phyloP scores from a whole-genome alignment of 2,113 vertebrate genomes.

The Hippocampus mohnikei region DNA sequence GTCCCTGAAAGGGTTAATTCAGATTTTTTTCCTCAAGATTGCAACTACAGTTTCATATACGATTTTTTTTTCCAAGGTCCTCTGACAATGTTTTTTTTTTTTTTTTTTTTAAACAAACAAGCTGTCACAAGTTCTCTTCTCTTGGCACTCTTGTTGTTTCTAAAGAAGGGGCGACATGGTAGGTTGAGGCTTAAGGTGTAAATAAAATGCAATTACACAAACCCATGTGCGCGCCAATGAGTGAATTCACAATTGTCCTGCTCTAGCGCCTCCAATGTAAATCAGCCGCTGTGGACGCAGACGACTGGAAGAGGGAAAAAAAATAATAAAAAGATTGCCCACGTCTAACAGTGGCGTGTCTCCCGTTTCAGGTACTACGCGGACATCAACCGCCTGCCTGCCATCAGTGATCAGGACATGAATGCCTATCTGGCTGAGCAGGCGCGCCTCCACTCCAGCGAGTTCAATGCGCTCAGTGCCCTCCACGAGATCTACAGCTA shows the following conservation, averaged over 20 bases:
- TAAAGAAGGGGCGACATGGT: not conserved
- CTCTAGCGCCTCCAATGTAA: constrained; percentile 20
- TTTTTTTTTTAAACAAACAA: no score
- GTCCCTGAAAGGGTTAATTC: no score
- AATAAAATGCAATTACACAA: not conserved
- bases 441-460: constrained; percentile 85
- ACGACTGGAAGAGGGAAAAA: no score
- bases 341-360: constrained; percentile 27
- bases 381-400: constrained; percentile 90
- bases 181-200: not conserved
- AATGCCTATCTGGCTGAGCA: constrained; percentile 96
- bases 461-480: constrained; percentile 92
- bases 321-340: constrained; percentile 23
- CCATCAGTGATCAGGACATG: constrained; percentile 98
- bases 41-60: no score
- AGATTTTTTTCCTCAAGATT: no score
- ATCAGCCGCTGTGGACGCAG: not conserved
- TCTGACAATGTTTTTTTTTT: no score
- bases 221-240: not conserved
- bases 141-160: no score
- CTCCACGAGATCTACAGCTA: constrained; percentile 94
- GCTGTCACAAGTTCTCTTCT: no score
- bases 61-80: no score
- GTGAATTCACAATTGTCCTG: not conserved
- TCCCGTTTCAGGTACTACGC: constrained; percentile 84